Base-by-base conservation (phyloP, 2,113 vertebrate species). In the Tympanuchus pallidicinctus region DNA sequence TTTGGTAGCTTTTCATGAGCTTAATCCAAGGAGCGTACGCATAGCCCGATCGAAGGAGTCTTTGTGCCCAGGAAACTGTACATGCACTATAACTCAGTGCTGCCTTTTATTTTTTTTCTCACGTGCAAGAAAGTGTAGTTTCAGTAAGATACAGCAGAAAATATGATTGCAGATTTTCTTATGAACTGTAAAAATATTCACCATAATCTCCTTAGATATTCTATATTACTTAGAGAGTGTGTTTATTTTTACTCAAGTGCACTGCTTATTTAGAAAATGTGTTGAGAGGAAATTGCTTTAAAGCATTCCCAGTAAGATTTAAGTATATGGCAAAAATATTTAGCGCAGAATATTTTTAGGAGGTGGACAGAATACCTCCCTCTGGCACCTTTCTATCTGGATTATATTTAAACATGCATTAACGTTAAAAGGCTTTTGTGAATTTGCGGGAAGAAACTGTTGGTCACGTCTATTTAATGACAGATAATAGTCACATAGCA, bases 321-420 rank as follows among this genome's bases (percentile, higher is more conserved):
- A 84, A 82, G 59, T 87, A 72, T 43, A 24, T 74, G 45, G 36
- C 48, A 92, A 94, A 95, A 92, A 72, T 61, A 84, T 38, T 93
- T 81, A 27, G 25, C 47, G 52, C 10, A 36, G 63, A 61, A 28
- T 84, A 89, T 84, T 94, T 96, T 90, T 87, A 94, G 89, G 66
- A 85, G 36, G 34, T 36, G 67, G 82, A 72, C 61, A 76, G 54
- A 90, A 73, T 81, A 10, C 7, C 20, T 75, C 30, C n/a, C 36
- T 82, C 28, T 87, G 67, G n/a, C 47, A 22, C 65, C 24, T 87
- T 85, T 92, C 54, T 85, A 45, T 70, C 43, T 45, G 76, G 75
- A 89, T 75, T 73, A 13, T n/a, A 38, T 90, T 87, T 70, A 69
- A 84, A 36, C 63, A 2, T 64, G 36, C 48, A 67, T 36, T 82